Evolutionary conservation across 2,113 vertebrate genomes (phyloP).

Genomic region (Cyphomyrus discorhynchus): DNA sequence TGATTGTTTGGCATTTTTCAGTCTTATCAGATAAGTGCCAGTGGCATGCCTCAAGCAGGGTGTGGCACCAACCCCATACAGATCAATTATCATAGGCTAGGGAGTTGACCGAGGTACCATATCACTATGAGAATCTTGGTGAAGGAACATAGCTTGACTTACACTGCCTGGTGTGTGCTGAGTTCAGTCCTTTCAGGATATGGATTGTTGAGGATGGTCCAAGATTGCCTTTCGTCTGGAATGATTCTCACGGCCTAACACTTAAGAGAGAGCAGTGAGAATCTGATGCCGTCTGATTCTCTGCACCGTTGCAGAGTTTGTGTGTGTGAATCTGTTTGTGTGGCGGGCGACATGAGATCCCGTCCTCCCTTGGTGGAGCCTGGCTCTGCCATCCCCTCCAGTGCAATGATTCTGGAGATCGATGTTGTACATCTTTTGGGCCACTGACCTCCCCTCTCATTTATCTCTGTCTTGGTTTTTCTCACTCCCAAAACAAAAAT

Average conservation of each 20-base stretch:
- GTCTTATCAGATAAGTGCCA: not conserved
- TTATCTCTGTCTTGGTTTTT: constrained; percentile 1
- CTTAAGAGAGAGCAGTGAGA: not conserved
- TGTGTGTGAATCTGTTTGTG: not conserved
- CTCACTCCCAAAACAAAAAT: not conserved
- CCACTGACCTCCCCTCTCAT: not conserved
- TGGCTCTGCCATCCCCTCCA: not conserved
- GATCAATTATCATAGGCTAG: not conserved
- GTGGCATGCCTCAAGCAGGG: not conserved
- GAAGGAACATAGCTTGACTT: not conserved
- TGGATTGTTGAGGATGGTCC: not conserved
- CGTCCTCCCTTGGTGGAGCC: not conserved
- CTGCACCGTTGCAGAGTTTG: not conserved
- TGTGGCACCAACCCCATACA: not conserved
- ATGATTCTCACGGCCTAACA: not conserved
- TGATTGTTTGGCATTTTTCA: not conserved
- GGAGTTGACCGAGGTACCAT: not conserved
- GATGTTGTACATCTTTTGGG: not conserved
- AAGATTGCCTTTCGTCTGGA: not conserved
- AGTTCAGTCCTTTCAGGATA: not conserved
- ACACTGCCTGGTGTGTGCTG: not conserved
- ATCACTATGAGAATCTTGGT: not conserved
- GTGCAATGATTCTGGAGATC: not conserved
- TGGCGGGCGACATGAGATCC: not conserved
- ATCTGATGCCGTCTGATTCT: not conserved